Conservation (phyloP, 2,113 vertebrate genomes). For the Chroicocephalus ridibundus region DNA sequence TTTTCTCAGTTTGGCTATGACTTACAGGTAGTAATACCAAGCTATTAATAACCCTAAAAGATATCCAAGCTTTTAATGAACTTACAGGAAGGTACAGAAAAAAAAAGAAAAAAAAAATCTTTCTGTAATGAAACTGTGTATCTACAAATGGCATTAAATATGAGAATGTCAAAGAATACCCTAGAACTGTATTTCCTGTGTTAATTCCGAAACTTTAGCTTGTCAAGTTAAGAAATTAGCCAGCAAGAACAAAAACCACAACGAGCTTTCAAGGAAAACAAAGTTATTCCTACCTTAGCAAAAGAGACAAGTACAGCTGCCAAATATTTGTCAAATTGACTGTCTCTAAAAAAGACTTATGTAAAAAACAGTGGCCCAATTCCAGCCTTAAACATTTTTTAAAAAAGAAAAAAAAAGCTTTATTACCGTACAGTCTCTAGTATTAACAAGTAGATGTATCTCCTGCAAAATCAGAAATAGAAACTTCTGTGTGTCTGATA, state of each 20-base stretch:
- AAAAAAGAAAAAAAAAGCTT: fast-evolving
- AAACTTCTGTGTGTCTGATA: neutral
- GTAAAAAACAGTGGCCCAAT: neutral
- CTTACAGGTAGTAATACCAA: neutral
- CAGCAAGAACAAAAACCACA: neutral
- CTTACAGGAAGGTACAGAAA: neutral
- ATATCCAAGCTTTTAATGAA: neutral
- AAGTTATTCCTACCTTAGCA: neutral
- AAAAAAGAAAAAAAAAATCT: neutral
- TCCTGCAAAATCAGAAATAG: neutral
- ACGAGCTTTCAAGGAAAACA: neutral
- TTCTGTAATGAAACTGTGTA: neutral
- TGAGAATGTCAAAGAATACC: neutral
- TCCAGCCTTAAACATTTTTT: neutral
- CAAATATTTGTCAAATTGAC: neutral
- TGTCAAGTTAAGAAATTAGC: neutral
- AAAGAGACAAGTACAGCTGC: neutral
- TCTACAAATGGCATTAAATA: neutral
- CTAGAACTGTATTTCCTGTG: neutral
- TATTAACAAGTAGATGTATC: neutral
- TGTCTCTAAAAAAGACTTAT: neutral
- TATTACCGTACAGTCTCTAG: neutral
- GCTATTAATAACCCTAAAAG: neutral
- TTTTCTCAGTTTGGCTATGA: neutral
- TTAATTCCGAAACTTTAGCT: neutral